Evolutionary conservation across 1,140 invertebrate genomes (phyloP), one percentile per base, ranked within the genome.

Genomic region (Drosophila prosaltans): DNA sequence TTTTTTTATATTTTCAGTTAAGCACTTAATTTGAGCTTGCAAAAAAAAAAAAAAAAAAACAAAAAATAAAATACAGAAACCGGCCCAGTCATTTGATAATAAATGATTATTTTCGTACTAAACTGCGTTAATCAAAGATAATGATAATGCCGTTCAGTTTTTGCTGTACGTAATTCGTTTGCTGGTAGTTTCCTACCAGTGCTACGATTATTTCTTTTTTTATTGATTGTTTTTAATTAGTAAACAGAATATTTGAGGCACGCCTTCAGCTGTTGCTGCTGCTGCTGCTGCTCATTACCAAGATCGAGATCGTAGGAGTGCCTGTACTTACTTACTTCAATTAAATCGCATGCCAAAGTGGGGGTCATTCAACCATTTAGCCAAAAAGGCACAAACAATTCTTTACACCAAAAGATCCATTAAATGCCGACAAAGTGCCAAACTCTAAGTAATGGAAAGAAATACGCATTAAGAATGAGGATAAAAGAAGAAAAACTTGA

Each of bases 141-240:
- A 86, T 86, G 80, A 77, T 88, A 80, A 83, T 83, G 83, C 71
- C 67, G 70, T 78, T 78, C 59, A 71, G 64, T 78, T 69, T 65
- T 69, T 60, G 24, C 26, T 54, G 65, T 55, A 45, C 21, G 45
- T 51, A 51, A 51, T 51, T 51, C 45, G 24, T 51, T 51, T 51
- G 21, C 26, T 48, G 45, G 16, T 48, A 48, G 43, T 45, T 45
- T 45, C 7, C 21, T 26, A 16, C 16, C 16, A 16, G 16, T 16
- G 16, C 16, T 16, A 16, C 16, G 16, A 16, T 10, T 24, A 2
- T 16, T 45, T 45, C 10, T 45, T 65, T 70, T 68, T 68, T 86
- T 88, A 86, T 88, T 86, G 83, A 86, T 86, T 86, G 83, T 86
- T 86, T 86, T 86, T 86, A 86, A 86, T 86, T 86, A 86, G 83